Conservation (phyloP, 1,140 invertebrate genomes). For the Lordiphosa collinella region DNA sequence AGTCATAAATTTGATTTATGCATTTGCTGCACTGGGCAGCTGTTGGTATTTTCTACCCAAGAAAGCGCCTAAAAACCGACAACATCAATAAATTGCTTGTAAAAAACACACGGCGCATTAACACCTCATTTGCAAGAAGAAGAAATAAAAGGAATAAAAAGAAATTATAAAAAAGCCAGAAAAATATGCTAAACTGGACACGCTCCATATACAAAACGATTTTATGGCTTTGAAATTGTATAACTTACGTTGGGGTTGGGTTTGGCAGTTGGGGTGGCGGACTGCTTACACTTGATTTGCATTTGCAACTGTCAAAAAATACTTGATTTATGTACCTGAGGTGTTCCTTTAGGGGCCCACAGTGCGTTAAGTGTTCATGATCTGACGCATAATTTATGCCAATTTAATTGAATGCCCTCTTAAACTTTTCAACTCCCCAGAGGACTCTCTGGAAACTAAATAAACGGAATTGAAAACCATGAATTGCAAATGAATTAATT, state of each 20-base stretch:
- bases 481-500: conserved; percentile 75
- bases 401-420: conserved; percentile 61
- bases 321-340: conserved; percentile 50
- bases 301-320: conserved; percentile 54
- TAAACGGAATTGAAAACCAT: conserved; percentile 69
- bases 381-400: conserved; percentile 60
- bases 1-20: conserved; percentile 68
- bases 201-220: conserved; percentile 5
- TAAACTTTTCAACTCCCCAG: background rate
- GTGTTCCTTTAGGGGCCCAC: conserved; percentile 3
- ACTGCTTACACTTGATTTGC: conserved; percentile 54
- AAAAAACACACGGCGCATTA: conserved; percentile 49
- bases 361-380: conserved; percentile 25
- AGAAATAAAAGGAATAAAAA: conserved; percentile 12
- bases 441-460: conserved; percentile 27
- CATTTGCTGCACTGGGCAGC: conserved; percentile 25
- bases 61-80: conserved; percentile 19
- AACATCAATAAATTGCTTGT: conserved; percentile 33
- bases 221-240: conserved; percentile 29
- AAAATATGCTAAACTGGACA: conserved; percentile 31
- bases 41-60: conserved; percentile 44
- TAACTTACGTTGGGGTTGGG: conserved; percentile 29
- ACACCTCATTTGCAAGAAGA: conserved; percentile 54
- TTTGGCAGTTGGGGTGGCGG: too few species aligned
- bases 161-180: conserved; percentile 15